A percentile compares a stretch with the other conserved stretches of the same genome.
Conservation (phyloP, 2,113 vertebrate genomes). For the Hirundichthys speculiger region DNA sequence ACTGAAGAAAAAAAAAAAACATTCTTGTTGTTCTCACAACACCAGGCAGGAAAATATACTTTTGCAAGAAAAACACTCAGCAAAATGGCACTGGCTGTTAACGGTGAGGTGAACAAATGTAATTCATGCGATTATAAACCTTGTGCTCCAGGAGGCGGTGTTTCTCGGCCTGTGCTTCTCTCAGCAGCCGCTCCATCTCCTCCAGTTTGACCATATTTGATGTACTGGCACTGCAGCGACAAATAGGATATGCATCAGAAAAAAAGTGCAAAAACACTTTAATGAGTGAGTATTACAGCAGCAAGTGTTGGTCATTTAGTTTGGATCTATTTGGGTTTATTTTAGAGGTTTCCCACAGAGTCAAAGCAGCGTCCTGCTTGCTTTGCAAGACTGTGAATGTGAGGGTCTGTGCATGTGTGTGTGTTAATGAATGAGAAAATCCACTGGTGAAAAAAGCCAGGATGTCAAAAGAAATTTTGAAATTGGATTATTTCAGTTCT, state of each 20-base stretch:
- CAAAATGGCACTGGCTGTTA: no score
- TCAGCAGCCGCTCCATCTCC: constrained; percentile 95
- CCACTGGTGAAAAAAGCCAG: background rate
- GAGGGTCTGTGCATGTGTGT: background rate
- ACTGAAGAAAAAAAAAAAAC: background rate
- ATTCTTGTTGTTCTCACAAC: no score
- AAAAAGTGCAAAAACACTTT: no score
- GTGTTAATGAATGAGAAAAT: constrained; percentile 9
- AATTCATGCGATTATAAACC: constrained; percentile 69
- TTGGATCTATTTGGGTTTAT: no score
- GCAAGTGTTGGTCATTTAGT: no score
- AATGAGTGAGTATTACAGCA: background rate
- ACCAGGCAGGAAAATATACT: no score
- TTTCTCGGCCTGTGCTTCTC: constrained; percentile 93
- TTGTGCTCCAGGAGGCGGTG: constrained; percentile 88
- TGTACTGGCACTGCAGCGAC: constrained; percentile 87
- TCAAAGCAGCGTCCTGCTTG: no score
- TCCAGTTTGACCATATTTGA: constrained; percentile 92
- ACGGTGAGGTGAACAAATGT: background rate
- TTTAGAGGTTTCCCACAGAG: no score
- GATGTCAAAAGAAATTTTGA: background rate
- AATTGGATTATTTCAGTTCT: constrained; percentile 2
- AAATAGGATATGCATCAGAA: constrained; percentile 6
- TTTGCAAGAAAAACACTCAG: no score
- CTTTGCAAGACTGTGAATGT: background rate